These are phyloP conservation scores for Beris chalybata DNA, from an alignment of 2,888 invertebrate species.

Conservation along the genomic window DNA sequence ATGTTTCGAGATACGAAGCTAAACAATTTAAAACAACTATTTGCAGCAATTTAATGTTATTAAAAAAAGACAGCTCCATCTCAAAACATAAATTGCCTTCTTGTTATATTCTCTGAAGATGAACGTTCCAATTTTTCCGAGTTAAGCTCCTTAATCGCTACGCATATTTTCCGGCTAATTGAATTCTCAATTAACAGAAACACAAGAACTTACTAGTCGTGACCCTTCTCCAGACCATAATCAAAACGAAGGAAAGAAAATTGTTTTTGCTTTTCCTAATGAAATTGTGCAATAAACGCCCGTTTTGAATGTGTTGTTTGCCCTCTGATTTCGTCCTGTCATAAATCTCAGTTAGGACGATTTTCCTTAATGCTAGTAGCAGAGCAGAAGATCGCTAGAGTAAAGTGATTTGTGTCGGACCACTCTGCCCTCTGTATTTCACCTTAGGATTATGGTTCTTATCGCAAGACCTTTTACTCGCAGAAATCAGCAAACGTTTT, in stretches of 20 bases:
- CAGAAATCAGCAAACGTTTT: no score
- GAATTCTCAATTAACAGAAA: conserved; percentile 27
- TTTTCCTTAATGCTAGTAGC: conserved; percentile 12
- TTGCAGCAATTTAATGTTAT: no score
- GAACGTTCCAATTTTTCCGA: not conserved
- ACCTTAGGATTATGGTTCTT: no score
- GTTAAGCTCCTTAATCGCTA: conserved; percentile 3
- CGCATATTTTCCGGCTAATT: conserved; percentile 19
- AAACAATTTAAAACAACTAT: no score
- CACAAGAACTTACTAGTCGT: conserved; percentile 20
- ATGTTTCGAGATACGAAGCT: no score
- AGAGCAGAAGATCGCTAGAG: not conserved
- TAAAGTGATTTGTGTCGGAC: conserved; percentile 14
- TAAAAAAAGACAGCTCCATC: no score
- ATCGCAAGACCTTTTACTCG: no score
- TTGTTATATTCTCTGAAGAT: not conserved
- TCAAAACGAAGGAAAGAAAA: conserved; percentile 7
- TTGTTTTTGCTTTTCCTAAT: conserved; percentile 11
- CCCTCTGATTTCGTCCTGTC: conserved; percentile 7
- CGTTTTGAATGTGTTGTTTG: not conserved
- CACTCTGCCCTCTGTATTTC: no score
- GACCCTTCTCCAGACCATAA: not conserved
- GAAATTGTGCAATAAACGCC: conserved; percentile 18
- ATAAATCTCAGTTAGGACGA: conserved; percentile 17
- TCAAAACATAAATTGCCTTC: no score